These are phyloP conservation scores for Coptodon bakossiorum DNA, from an alignment of 2,113 vertebrate species.

Conservation along the genomic window DNA sequence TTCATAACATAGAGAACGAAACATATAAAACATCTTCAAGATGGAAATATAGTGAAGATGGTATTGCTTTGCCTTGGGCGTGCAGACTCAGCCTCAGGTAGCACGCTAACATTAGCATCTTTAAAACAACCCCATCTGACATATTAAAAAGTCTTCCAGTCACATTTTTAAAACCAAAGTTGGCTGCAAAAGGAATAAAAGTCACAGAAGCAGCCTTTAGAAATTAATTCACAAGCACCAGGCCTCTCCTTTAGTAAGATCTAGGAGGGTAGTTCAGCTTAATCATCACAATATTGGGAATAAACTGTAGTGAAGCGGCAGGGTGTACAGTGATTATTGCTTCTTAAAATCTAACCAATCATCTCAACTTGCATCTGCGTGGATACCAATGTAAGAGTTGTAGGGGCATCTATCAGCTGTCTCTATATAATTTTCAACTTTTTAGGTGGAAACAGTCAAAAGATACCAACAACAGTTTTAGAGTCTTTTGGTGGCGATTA, in stretches of 20 bases:
- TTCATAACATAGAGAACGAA: neutral
- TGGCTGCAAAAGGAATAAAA: neutral
- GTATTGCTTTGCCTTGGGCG: neutral
- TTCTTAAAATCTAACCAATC: neutral
- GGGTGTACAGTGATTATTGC: neutral
- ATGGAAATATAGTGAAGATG: neutral
- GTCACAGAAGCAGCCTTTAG: neutral
- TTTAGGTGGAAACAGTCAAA: neutral
- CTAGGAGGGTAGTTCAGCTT: neutral
- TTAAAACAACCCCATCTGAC: neutral
- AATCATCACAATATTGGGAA: neutral
- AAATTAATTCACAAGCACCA: neutral
- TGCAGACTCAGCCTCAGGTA: neutral
- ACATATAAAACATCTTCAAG: neutral
- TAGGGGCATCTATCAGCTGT: neutral
- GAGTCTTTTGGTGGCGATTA: neutral
- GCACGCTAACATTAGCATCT: neutral
- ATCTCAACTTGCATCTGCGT: neutral
- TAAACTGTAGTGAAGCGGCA: neutral
- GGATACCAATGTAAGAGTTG: neutral
- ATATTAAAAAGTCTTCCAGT: neutral
- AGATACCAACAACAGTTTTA: neutral
- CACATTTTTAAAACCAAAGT: neutral
- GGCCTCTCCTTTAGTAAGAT: neutral
- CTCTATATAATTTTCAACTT: neutral